phyloP scores from a whole-genome alignment of 2,888 invertebrate species.

The Caenorhabditis panamensis region DNA sequence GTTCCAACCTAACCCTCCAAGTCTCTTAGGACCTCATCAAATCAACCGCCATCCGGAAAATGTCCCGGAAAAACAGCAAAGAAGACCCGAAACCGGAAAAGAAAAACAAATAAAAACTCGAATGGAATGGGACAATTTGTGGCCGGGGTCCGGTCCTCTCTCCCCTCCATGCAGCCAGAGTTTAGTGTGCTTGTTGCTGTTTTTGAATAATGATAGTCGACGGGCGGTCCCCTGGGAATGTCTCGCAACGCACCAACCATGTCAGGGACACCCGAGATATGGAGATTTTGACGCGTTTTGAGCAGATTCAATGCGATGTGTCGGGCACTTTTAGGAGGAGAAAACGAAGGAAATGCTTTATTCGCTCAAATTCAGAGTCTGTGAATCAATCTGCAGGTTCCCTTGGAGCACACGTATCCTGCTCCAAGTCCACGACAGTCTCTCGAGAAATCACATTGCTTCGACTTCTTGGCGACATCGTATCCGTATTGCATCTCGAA shows the following conservation, averaged over 20 bases:
- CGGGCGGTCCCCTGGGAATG: slow-evolving; percentile 19
- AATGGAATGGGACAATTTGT: slow-evolving; percentile 30
- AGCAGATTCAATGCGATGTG: background rate
- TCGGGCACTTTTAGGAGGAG: background rate
- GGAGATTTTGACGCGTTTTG: slow-evolving; percentile 33
- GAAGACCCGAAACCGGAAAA: too few species aligned
- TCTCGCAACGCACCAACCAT: background rate
- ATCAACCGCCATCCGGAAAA: background rate
- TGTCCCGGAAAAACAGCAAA: background rate
- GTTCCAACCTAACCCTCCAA: too few species aligned
- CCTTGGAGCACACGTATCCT: slow-evolving; percentile 19
- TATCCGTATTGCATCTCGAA: background rate
- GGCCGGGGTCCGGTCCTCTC: slow-evolving; percentile 1
- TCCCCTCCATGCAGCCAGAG: background rate
- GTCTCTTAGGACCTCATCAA: background rate
- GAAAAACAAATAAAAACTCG: slow-evolving; percentile 12
- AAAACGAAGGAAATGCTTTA: background rate
- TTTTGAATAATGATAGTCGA: slow-evolving; percentile 56
- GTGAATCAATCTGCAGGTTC: background rate
- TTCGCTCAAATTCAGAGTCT: background rate
- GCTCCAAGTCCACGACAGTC: slow-evolving; percentile 3
- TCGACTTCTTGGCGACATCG: slow-evolving; percentile 1
- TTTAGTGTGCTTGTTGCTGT: slow-evolving; percentile 37
- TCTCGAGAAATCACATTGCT: background rate
- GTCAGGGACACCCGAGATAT: slow-evolving; percentile 15